phyloP scores from a whole-genome alignment of 2,797 vertebrate genomes.

The Buceros bicornis region DNA sequence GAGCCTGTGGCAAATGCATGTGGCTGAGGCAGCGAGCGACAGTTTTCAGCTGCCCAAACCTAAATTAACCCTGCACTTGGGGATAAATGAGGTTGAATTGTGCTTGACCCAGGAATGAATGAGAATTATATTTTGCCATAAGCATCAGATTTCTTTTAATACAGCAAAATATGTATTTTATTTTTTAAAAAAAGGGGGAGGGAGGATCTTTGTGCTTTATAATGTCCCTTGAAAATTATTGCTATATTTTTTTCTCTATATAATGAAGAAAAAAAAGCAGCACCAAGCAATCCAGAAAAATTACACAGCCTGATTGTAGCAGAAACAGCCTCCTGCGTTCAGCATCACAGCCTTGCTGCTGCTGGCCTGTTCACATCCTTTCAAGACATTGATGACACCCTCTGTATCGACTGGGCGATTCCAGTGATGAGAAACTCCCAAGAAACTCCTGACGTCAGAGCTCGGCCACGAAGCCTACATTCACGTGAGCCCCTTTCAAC shows the following conservation, averaged over 20 bases:
- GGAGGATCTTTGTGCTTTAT: background rate
- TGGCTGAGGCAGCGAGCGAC: background rate
- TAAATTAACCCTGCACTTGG: background rate
- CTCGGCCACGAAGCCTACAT: background rate
- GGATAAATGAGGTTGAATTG: background rate
- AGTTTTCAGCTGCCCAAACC: background rate
- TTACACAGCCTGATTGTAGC: background rate
- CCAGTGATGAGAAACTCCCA: background rate
- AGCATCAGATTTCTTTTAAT: background rate
- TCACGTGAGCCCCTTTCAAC: accelerated
- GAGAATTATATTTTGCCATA: background rate
- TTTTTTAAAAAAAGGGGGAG: background rate
- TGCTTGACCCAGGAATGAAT: background rate
- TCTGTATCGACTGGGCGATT: background rate
- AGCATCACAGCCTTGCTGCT: background rate
- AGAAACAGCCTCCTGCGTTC: background rate
- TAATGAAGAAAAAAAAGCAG: background rate
- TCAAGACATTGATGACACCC: background rate
- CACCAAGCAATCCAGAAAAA: background rate
- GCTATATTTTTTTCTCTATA: background rate
- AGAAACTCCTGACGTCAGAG: background rate
- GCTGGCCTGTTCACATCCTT: background rate
- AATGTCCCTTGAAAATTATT: background rate
- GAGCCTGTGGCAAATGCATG: background rate
- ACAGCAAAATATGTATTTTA: background rate